Base-by-base conservation (phyloP, 2,888 invertebrate genomes). In the Urechis unicinctus region DNA sequence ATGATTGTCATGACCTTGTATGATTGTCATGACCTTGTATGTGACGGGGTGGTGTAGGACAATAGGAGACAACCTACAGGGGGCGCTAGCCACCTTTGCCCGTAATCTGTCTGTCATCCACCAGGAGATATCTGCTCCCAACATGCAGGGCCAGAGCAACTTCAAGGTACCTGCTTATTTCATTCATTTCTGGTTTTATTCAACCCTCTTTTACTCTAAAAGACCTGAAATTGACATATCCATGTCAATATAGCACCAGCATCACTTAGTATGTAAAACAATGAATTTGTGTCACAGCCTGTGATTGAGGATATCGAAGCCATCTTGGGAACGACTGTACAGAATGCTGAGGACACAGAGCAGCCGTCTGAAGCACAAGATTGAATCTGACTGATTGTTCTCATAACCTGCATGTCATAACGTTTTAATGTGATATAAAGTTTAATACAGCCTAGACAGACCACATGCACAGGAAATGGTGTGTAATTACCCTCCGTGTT, bases 131-230 rank as follows among this genome's bases (percentile, higher is more conserved):
- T 76, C 76, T 13, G 71, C 77, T 41, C 76, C 76, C 4, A 77
- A 77, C 61, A 76, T 78, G 76, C 75, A 77, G 58, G 77, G 77
- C 30, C 64, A 67, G 17, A 75, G 72, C 36, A 78, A 78, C 61
- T 78, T 78, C 58, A 72, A 71, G 70, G 75, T 76, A 63, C 59
- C 64, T n/a, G 17, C 22, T n/a, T 21, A 50, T 17, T 36, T 36
- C 36, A 13, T 13, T 13, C 36, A 36, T 36, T 9, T 36, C 17
- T 13, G 9, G 36, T 36, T 36, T 36, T 36, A 36, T 13, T 36
- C 9, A 36, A 13, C 9, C 22, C 6, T 45, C 22, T n/a, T 13
- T 21, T 45, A 6, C 17, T 36, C 36, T 13, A 36, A 36, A 36
- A 36, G 74, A 61, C 66, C 63, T 74, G 70, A 54, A 73, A 74